Base-by-base conservation (phyloP, 2,113 vertebrate genomes). In the Salvelinus alpinus region DNA sequence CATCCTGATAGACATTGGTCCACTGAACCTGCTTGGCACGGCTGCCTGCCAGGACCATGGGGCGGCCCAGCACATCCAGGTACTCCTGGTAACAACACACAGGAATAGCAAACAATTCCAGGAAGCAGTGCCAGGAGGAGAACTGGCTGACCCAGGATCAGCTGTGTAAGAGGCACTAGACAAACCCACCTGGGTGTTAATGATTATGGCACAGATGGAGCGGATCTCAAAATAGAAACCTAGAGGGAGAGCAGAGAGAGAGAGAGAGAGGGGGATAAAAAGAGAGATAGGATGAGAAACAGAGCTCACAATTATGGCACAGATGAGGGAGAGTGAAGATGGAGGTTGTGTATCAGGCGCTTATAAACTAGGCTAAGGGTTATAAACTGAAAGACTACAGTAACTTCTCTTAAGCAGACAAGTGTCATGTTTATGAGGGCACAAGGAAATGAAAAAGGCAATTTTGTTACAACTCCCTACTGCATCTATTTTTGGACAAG, bases 1-100 rank as follows among this genome's bases (percentile, higher is more conserved):
- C 97, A 77, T 99, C 98, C 90, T 98, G 96, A 85, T 99, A 99
- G 75, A 98, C 98, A 1, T 99, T 99, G 77, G 98, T 99, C 98
- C 98, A 99, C 76, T 99, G 97, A 88, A 99, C 97, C 87, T 99
- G 97, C 84, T 99, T 98, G 89, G 97, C 97, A 48, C 93, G 93
- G 78, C 95, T 95, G 78, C 98, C 98, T 0, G 98, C 97, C 86
- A 99, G 93, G 71, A 99, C 98, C 97, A 99, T 99, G 73, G 97
- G 98, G 48, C 98, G 96, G 44, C 97, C 97, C 85, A 99, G 82
- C 48, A 99, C 97, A 2, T 99, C 97, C 48, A 99, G 93, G 86
- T 99, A 99, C 86, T 99, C 98, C 98, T 99, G 92, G 76, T 9
- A 20, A 71, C 80, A 88, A 71, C 81, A 88, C 74, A 88, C 75